Evolutionary conservation across 2,888 invertebrate genomes (phyloP), one percentile per base, ranked within the genome.

Genomic region (Rhagium mordax): DNA sequence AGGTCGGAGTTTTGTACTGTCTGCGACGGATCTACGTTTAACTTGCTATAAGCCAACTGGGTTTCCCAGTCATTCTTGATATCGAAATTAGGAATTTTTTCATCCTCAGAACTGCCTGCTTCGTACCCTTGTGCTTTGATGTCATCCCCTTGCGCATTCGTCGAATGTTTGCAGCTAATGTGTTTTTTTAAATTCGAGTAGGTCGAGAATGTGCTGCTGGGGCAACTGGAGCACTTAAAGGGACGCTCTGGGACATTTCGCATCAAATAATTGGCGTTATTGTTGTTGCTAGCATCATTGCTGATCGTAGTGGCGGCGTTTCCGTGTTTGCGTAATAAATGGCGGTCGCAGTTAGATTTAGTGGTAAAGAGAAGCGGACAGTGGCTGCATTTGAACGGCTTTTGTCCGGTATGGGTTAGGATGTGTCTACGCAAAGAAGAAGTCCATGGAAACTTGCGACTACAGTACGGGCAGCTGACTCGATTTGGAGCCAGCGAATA

Each of bases 281-380:
- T 78, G 62, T 81, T 84, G 65, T 79, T 80, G 6, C 77, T 70
- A 15, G 81, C 75, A 24, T 86, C 84, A 74, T 85, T 86, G 71
- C 82, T 79, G 57, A 88, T 85, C 33, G 87, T 89, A 47, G 85
- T 88, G 78, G 82, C 88, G 72, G 80, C 88, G 75, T 91, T 91
- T 74, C 94, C 94, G 85, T 98, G 98, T 84, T 98, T 98, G 47
- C 98, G 90, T 66, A 96, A 88, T 72, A 98, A 89, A 86, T 98
- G 98, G 10, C 98, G 94, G 85, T 98, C 98, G 86, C 98, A 96
- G 88, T 98, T 98, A 7, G 98, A 98, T 86, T 98, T 98, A 0
- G 98, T 98, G 41, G 98, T 98, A 87, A 98, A 98, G 0, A 97
- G 92, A 7, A 98, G 90, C 0, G 96, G 95, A 85, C 98, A 98